Evolutionary conservation across 1,140 invertebrate genomes (phyloP), one percentile per base, ranked within the genome.

Genomic region (Dendroctonus valens): DNA sequence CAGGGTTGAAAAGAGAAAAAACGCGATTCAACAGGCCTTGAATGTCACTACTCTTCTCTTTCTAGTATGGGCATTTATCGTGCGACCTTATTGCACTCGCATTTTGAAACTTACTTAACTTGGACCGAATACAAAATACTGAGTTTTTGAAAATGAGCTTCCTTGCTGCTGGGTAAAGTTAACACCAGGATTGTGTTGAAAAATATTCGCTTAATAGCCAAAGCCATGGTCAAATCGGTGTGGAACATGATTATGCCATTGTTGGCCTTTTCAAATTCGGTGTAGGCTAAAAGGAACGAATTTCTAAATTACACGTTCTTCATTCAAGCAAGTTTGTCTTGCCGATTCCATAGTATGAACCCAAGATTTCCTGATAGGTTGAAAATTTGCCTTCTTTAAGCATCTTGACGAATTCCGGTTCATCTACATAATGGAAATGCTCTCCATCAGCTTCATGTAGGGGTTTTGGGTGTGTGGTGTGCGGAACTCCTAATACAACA

Each of bases 271-370:
- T 46, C 41, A n/a, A 60, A 61, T 48, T 67, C 65, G 6, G 12
- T 46, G 41, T 67, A 59, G 12, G 58, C 65, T 67, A 38, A 50
- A 65, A 40, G 8, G 5, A 59, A 7, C 48, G 5, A n/a, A 54
- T 11, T n/a, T n/a, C n/a, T 7, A 38, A 9, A 54, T 9, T 3
- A 2, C 14, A 5, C n/a, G 6, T 44, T 15, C 7, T 39, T 9
- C 5, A 52, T n/a, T 7, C 5, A 41, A 65, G 41, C 37, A 54
- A 15, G 4, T 39, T 2, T 12, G 8, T 48, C 52, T 42, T 69
- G 70, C 73, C 49, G 9, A 74, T 71, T 44, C 74, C 74, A 58
- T 69, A 75, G 39, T 14, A 65, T 41, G 68, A 46, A 12, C 73
- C 73, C 2, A 72, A 60, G 15, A 63, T 44, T 62, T 74, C 69